Evolutionary conservation across 1,140 invertebrate species (phyloP).

Genomic region (Sycophaga agraensis): DNA sequence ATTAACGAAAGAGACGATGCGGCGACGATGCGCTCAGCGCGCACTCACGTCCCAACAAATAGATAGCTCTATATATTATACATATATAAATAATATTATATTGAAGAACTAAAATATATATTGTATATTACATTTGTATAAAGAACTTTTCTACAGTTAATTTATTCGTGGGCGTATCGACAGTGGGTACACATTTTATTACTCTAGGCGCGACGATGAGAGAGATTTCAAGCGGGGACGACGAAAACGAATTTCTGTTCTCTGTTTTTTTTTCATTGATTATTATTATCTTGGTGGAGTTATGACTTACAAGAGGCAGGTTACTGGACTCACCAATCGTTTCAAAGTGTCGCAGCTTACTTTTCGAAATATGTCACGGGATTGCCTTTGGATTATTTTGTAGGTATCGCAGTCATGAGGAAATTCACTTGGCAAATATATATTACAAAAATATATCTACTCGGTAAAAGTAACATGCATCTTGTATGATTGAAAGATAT

Average conservation of each 20-base stretch:
- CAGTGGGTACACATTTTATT: slow-evolving; percentile 44
- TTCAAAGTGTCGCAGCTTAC: too few species aligned
- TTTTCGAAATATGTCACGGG: too few species aligned
- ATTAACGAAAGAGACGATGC: too few species aligned
- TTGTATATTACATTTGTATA: slow-evolving; percentile 60
- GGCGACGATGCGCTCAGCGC: too few species aligned
- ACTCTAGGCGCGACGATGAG: slow-evolving; percentile 3
- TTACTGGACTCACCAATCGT: too few species aligned
- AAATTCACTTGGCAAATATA: too few species aligned
- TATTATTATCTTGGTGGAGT: slow-evolving; percentile 4
- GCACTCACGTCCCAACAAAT: too few species aligned
- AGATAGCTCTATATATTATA: slow-evolving; percentile 51
- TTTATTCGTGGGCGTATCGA: slow-evolving; percentile 55
- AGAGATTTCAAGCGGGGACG: background rate
- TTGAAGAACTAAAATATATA: slow-evolving; percentile 46
- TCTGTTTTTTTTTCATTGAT: slow-evolving; percentile 1
- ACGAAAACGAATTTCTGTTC: background rate
- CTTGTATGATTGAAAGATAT: too few species aligned
- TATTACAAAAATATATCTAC: too few species aligned
- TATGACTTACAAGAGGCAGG: background rate
- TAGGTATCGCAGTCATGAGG: too few species aligned
- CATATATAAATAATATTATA: slow-evolving; percentile 46
- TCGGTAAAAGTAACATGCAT: too few species aligned
- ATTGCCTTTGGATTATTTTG: too few species aligned
- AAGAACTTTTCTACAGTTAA: slow-evolving; percentile 57